Base-by-base conservation (phyloP, 2,888 invertebrate species). In the Ochropacha duplaris region DNA sequence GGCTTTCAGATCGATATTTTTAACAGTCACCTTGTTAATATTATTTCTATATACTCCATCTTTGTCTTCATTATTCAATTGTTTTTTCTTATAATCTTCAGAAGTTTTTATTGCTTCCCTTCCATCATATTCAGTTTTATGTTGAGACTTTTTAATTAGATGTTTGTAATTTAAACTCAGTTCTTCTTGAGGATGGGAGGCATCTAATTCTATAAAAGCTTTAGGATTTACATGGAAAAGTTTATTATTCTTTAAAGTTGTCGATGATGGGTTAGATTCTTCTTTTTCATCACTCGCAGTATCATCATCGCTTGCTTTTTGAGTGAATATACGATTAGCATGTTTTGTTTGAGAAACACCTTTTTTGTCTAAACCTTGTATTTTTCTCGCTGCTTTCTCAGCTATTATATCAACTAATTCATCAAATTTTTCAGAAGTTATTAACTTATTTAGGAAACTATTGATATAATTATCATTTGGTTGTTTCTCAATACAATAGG, bases 371-470 rank as follows among this genome's bases (percentile, higher is more conserved):
- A 44, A 57, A 4, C 68, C 56, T 44, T 62, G 63, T 0, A 84
- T 69, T 64, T 74, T 79, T 49, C 68, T 62, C 4, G 71, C 78
- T 3, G 83, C 78, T 64, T 71, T 80, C 0, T 79, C 72, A 9
- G 81, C 83, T 39, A 84, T 77, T 54, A 71, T 69, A 12, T 80
- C 77, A 0, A 74, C 75, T 0, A 84, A 54, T 54, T 74, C 60
- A n/a, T 78, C 71, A 52, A 84, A 78, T 54, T 72, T 78, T 4
- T 75, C 60, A 0, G 83, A 79, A 1, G 55, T 54, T 16, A 83
- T 62, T 11, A 84, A 55, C 60, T 68, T 71, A 3, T 69, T 71
- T 14, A 84, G 71, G 22, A 83, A 72, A 4, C 74, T 72, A 36
- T 84, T 78, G 4, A 81, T 68, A 49, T 77, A 60, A 11, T n/a